Percentiles rank a stretch among this genome's conserved stretches.
These are phyloP conservation scores for Tonatia bakeri DNA, from an alignment of 2,113 vertebrate genomes.

Conservation along the genomic window DNA sequence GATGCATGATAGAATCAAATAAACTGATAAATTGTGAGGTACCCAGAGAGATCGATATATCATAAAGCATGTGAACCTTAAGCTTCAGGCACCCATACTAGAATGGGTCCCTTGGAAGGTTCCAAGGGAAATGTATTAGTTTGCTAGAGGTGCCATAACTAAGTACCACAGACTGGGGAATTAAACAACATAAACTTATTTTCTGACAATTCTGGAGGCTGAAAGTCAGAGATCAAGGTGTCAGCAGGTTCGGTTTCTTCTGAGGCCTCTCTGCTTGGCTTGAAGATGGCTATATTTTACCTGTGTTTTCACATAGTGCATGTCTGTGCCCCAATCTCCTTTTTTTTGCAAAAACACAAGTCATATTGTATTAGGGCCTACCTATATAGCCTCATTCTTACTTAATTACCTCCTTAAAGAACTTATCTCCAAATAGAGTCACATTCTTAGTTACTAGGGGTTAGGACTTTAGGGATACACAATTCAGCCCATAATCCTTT, in stretches of 20 bases:
- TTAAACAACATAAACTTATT: background rate
- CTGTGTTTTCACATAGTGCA: background rate
- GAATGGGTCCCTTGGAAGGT: background rate
- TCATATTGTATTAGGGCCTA: background rate
- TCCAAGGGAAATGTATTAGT: background rate
- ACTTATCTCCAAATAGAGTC: background rate
- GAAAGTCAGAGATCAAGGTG: background rate
- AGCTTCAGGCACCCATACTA: background rate
- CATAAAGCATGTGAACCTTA: background rate
- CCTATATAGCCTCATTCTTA: background rate
- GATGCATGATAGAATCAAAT: background rate
- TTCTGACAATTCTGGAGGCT: background rate
- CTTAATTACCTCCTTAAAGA: background rate
- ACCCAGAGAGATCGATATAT: background rate
- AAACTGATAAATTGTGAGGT: background rate
- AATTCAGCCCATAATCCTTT: background rate
- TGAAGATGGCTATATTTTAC: background rate
- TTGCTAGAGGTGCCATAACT: background rate
- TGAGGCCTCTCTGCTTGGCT: background rate
- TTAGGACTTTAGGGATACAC: background rate
- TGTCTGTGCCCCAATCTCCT: background rate
- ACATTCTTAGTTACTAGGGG: background rate
- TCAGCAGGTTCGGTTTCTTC: background rate
- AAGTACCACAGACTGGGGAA: background rate
- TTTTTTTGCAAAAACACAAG: background rate